phyloP scores from a whole-genome alignment of 2,797 vertebrate genomes.

The Sphenodon punctatus region DNA sequence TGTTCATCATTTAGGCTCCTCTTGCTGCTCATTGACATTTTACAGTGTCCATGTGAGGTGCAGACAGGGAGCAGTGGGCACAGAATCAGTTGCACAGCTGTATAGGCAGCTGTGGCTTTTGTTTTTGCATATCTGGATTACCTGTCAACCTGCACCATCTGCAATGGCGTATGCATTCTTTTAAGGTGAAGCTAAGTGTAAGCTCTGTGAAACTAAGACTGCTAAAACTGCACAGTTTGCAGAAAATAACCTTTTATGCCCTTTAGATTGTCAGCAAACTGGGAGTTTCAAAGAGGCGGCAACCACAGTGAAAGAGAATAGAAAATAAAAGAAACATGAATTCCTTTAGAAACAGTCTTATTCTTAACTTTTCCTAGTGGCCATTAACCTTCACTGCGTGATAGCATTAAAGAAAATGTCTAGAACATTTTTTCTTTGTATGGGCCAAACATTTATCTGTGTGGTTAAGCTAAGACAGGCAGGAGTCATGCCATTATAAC shows the following conservation, averaged over 20 bases:
- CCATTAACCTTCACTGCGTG: constrained; percentile 12
- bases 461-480: background rate
- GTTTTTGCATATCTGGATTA: background rate
- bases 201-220: constrained; percentile 37
- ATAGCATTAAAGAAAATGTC: background rate
- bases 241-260: constrained; percentile 47
- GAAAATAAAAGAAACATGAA: constrained; percentile 26
- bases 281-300: constrained; percentile 47
- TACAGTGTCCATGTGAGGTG: background rate
- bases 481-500: background rate
- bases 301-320: constrained; percentile 58
- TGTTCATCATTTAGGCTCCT: background rate
- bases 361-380: background rate
- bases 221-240: constrained; percentile 33
- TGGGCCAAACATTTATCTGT: background rate
- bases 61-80: background rate
- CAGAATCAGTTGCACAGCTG: background rate
- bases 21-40: background rate
- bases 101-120: background rate
- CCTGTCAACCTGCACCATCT: background rate
- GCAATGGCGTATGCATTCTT: background rate
- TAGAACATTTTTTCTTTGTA: background rate
- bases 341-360: constrained; percentile 26
- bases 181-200: constrained; percentile 4
- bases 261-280: constrained; percentile 51